Evolutionary conservation across 2,888 invertebrate genomes (phyloP), one percentile per base, ranked within the genome.

Genomic region (Trissolcus japonicus): DNA sequence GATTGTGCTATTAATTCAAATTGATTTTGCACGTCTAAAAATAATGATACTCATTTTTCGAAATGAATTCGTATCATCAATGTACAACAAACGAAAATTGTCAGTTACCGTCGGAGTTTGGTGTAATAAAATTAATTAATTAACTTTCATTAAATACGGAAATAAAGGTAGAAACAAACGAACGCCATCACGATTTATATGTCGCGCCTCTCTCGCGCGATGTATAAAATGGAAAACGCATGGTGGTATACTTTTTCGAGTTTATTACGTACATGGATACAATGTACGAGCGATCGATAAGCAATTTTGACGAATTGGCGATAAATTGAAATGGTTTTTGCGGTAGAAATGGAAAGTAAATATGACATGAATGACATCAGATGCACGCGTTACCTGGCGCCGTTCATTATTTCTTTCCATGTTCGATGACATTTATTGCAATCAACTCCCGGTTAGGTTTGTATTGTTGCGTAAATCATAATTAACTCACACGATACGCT

Each of bases 391-490:
- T 65, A 72, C 60, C 40, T 57, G 59, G n/a, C 2, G 56, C 46
- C 54, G 43, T 72, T 59, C 48, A 54, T 72, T 59, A 54, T 65
- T 48, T 54, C 60, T 54, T 41, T n/a, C 60, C 48, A 16, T 16
- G 40, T 48, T 40, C 13, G 60, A 66, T 65, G 66, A 73, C 73
- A 66, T 73, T 73, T 66, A 66, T 66, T 60, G 73, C 60, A 48
- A 73, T 66, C 60, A 73, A 66, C 40, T 35, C n/a, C 55, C 35
- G 54, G 50, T 54, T 35, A 66, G 35, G 43, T 54, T 35, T 35
- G 35, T 9, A 35, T 11, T 35, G 35, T 35, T 35, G 35, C 11
- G 35, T 35, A 11, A 35, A 35, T 35, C 35, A 35, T 4, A 35
- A 11, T 11, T 35, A 25, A 25, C 25, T 25, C 0, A 25, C 25